Base-by-base conservation (phyloP, 1,140 invertebrate species). In the Drosophila azteca region DNA sequence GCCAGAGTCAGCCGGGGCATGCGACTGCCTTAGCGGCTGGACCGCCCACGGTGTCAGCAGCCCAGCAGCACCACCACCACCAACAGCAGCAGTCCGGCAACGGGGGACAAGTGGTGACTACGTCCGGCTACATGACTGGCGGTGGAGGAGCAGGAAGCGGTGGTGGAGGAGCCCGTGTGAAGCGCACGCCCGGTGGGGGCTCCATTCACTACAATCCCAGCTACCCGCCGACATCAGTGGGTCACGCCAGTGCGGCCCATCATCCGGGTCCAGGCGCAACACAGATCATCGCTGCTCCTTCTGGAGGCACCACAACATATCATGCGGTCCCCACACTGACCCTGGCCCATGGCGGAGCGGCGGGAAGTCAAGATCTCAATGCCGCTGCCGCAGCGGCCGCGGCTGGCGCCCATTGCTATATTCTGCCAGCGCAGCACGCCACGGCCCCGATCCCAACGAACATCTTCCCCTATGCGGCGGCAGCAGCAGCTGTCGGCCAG, bases 301-400 rank as follows among this genome's bases (percentile, higher is more conserved):
- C 53, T 62, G 83, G 71, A 58, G 64, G 78, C 65, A 77, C 78
- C 58, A 79, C 90, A 15, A 91, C 90, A 90, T 91, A 91, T 90
- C 89, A 90, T 77, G 80, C 90, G 72, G 59, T 91, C 60, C 90
- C 90, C 49, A 91, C 90, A 57, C 77, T 91, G 13, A 81, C 90
- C 29, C 57, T 91, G 54, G 87, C 90, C 54, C 83, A 88, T 58
- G 83, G 83, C 60, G 87, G 70, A 44, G 77, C 66, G 48, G 73
- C 70, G 63, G 54, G 59, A 41, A 82, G 75, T 43, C 57, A 71
- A 62, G 90, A 91, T 90, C 83, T 91, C 77, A 88, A 71, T 59
- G 77, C 65, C 15, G 77, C 71, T 46, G 80, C 64, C 11, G 79
- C 67, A 13, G 82, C 70, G n/a, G 75, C 79, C 7, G 52, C 78